Conservation (phyloP, 2,113 vertebrate genomes). For the Glaucomys volans region DNA sequence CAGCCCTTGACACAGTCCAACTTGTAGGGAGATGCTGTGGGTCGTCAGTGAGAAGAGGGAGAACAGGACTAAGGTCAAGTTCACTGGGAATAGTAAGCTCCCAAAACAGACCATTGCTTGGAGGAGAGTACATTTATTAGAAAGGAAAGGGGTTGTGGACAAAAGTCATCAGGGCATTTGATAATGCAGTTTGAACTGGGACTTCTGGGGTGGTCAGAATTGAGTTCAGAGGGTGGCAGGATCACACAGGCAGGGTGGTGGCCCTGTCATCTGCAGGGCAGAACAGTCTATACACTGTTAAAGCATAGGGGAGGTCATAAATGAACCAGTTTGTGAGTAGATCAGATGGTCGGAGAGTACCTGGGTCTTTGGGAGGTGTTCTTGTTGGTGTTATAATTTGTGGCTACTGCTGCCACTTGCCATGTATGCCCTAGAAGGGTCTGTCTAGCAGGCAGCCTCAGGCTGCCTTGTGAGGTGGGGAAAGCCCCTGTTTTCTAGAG, state of each 20-base stretch:
- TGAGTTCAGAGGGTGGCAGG: neutral
- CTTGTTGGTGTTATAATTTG: neutral
- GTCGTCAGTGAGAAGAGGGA: neutral
- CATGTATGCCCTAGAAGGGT: neutral
- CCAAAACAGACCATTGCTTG: too few species aligned
- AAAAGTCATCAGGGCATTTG: neutral
- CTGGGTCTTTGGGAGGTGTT: neutral
- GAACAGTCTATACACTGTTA: neutral
- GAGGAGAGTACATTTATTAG: neutral
- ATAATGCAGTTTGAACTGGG: neutral
- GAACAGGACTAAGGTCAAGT: neutral
- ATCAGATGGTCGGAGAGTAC: neutral
- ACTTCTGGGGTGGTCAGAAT: neutral
- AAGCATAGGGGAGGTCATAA: neutral
- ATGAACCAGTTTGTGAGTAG: neutral
- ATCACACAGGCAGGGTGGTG: neutral
- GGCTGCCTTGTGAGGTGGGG: neutral
- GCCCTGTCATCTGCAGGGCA: neutral
- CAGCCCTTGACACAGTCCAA: neutral
- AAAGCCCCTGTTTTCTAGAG: too few species aligned
- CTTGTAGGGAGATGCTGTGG: neutral
- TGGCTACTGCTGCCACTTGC: neutral
- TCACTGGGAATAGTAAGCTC: neutral
- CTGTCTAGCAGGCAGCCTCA: neutral
- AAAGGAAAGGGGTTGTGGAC: neutral